Base-by-base conservation (phyloP, 2,113 vertebrate genomes). In the Pseudorhombus dupliciocellatus region DNA sequence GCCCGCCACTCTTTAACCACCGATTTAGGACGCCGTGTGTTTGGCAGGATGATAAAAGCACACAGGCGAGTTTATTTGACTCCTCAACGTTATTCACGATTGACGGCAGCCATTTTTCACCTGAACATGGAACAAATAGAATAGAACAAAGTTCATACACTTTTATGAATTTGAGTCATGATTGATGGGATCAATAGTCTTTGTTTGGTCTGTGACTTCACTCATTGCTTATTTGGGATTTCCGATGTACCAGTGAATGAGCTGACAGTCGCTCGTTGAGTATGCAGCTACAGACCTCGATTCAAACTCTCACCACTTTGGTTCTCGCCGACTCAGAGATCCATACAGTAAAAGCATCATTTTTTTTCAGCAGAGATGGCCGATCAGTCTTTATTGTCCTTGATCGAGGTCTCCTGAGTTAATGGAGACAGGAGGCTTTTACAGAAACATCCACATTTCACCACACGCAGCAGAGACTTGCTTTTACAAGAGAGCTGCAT, bases 21-120 rank as follows among this genome's bases (percentile, higher is more conserved):
- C 57, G 21, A 40, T 77, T 84, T 58, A 67, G 44, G 59, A 79
- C 59, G 70, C 60, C 52, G 24, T 11, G 53, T 73, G 54, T 84
- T 72, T 76, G 66, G 60, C 72, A 76, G 72, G 64, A 65, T 73
- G 73, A 79, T 75, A 70, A 88, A 82, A 46, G 59, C 26, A 18
- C 37, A 62, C 56, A 28, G 62, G n/a, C 37, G 4, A 76, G 66
- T 51, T 61, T 37, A 12, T 37, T 64, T 62, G 73, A 64, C 80
- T 71, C 21, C 25, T 66, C 0, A 22, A 22, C 42, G 37, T 24
- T 31, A 62, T 16, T 62, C 44, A 48, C 31, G 31, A 34, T 34
- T 11, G 12, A 34, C n/a, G n/a, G n/a, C n/a, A n/a, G n/a, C n/a
- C n/a, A n/a, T n/a, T n/a, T n/a, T n/a, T n/a, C n/a, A n/a, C n/a